phyloP scores from a whole-genome alignment of 2,888 invertebrate genomes.

The Thecophora atra region DNA sequence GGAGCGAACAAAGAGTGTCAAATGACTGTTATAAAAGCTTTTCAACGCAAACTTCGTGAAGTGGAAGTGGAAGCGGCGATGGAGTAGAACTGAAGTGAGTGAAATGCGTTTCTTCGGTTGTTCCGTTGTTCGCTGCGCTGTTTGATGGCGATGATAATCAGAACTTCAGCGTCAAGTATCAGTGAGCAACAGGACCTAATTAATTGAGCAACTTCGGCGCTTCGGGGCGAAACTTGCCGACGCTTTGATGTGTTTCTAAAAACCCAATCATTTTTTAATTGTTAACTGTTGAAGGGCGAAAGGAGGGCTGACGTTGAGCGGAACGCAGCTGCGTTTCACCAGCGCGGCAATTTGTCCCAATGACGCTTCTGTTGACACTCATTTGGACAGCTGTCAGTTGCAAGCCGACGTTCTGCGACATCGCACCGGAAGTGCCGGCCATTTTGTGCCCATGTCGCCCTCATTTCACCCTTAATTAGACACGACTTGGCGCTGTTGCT shows the following conservation, averaged over 20 bases:
- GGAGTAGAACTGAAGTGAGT: slow-evolving; percentile 17
- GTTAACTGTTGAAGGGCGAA: too few species aligned
- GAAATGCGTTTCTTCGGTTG: slow-evolving; percentile 26
- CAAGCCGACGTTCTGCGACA: neutral
- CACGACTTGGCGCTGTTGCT: too few species aligned
- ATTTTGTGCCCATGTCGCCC: too few species aligned
- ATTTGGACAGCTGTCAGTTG: slow-evolving; percentile 17
- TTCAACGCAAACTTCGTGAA: slow-evolving; percentile 30
- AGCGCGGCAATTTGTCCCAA: neutral
- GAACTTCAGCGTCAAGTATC: neutral
- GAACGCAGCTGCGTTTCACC: neutral
- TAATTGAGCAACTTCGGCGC: neutral
- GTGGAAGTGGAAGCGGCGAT: slow-evolving; percentile 25
- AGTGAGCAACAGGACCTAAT: neutral
- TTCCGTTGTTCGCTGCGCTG: neutral
- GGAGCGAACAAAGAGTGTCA: slow-evolving; percentile 32
- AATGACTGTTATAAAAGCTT: slow-evolving; percentile 32
- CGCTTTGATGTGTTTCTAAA: neutral
- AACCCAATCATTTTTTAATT: too few species aligned
- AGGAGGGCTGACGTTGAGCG: too few species aligned
- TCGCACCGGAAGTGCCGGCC: neutral
- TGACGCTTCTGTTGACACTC: slow-evolving; percentile 1
- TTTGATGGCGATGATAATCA: slow-evolving; percentile 2
- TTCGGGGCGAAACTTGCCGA: too few species aligned
- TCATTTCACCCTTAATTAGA: too few species aligned